These are phyloP conservation scores for Acanthurus leucopareius DNA, from an alignment of 2,797 vertebrate genomes.

Conservation along the genomic window DNA sequence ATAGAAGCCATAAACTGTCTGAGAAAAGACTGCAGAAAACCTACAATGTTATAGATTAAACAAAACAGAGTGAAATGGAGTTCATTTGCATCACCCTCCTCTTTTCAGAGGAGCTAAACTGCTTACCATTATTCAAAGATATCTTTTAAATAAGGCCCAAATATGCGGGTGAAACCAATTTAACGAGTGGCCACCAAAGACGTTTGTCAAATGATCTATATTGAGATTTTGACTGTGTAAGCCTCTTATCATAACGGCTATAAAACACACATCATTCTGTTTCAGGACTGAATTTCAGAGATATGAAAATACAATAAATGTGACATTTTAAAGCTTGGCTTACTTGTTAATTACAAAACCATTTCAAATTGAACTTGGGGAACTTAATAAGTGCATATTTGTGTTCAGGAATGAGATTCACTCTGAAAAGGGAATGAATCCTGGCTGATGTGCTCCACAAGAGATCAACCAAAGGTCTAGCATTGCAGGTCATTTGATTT, in stretches of 20 bases:
- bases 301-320: constrained; percentile 90
- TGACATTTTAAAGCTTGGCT: constrained; percentile 90
- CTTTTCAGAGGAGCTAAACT: constrained; percentile 87
- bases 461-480: constrained; percentile 79
- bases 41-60: constrained; percentile 84
- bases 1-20: constrained; percentile 76
- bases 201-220: constrained; percentile 88
- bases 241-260: constrained; percentile 87
- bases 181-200: constrained; percentile 89
- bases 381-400: constrained; percentile 86
- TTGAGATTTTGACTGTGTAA: constrained; percentile 88
- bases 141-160: constrained; percentile 88
- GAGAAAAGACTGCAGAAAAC: constrained; percentile 72
- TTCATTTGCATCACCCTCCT: constrained; percentile 87
- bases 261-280: constrained; percentile 88
- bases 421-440: constrained; percentile 57
- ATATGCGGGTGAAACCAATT: constrained; percentile 90
- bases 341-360: constrained; percentile 90
- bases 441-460: constrained; percentile 68
- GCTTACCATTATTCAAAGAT: constrained; percentile 89
- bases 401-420: constrained; percentile 79
- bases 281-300: constrained; percentile 86
- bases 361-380: constrained; percentile 87
- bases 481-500: constrained; percentile 82
- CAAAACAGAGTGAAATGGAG: constrained; percentile 84